Percentiles rank a stretch among this genome's conserved stretches.
These are phyloP conservation scores for Athalia cordata DNA, from an alignment of 2,888 invertebrate genomes.

Conservation along the genomic window DNA sequence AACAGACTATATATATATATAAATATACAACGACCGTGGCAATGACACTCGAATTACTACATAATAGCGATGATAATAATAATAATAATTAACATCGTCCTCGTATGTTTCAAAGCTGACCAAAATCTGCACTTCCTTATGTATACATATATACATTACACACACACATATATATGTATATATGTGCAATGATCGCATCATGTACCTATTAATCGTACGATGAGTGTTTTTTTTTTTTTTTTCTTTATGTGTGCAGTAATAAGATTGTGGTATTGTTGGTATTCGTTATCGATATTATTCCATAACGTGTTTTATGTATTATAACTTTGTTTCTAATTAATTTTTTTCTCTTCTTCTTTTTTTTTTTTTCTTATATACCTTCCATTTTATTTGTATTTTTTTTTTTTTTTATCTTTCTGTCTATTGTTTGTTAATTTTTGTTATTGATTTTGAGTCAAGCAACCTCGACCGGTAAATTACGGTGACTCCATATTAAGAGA, in stretches of 20 bases:
- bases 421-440: conserved; percentile 14
- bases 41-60: conserved; percentile 6
- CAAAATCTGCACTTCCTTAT: too few relatives aligned
- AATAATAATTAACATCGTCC: too few relatives aligned
- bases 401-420: neutral
- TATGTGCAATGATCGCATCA: too few relatives aligned
- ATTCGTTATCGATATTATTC: neutral
- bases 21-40: conserved; percentile 13
- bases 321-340: neutral
- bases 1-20: too few relatives aligned
- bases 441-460: neutral
- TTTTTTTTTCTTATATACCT: neutral
- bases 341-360: neutral
- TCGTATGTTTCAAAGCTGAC: too few relatives aligned
- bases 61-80: too few relatives aligned
- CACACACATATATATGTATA: too few relatives aligned
- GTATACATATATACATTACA: too few relatives aligned
- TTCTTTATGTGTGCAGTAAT: neutral
- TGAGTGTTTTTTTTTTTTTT: neutral
- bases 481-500: conserved; percentile 22
- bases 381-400: too few relatives aligned
- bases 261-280: neutral
- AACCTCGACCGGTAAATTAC: neutral
- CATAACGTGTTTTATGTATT: neutral
- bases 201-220: neutral